Percentiles rank a stretch among this genome's conserved stretches.
Evolutionary conservation across 2,888 invertebrate genomes (phyloP).

Genomic region (Trichogramma evanescens): DNA sequence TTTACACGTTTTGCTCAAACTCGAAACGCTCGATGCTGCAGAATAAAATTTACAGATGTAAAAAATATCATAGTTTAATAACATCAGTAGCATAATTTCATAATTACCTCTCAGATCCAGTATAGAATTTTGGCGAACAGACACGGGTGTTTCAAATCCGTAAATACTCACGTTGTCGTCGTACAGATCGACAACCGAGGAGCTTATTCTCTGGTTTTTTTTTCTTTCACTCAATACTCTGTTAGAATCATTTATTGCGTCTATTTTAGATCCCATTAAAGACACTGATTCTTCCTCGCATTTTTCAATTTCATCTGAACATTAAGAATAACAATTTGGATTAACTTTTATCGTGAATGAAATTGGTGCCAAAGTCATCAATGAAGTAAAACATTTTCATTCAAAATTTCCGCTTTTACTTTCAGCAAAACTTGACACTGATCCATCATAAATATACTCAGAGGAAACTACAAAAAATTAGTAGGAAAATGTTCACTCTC

Average conservation of each 20-base stretch:
- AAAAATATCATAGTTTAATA: no score
- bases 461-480: not conserved
- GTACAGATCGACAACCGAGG: conserved; percentile 39
- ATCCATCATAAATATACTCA: no score
- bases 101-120: conserved; percentile 6
- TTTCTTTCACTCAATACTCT: not conserved
- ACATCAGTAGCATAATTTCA: not conserved
- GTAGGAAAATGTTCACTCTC: not conserved
- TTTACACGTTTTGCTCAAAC: no score
- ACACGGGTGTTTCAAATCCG: conserved; percentile 45
- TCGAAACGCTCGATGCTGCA: no score
- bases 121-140: conserved; percentile 15
- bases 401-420: no score
- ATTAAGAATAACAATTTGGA: not conserved
- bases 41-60: no score
- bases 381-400: no score
- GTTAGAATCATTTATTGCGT: not conserved
- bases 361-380: no score
- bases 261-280: not conserved
- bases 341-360: no score
- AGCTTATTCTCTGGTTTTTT: not conserved
- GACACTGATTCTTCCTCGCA: not conserved
- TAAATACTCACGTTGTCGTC: conserved; percentile 45
- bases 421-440: no score
- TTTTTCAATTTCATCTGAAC: not conserved